Percentiles rank a stretch among this genome's conserved stretches.
phyloP scores from a whole-genome alignment of 2,113 vertebrate species.

The Sardina pilchardus region DNA sequence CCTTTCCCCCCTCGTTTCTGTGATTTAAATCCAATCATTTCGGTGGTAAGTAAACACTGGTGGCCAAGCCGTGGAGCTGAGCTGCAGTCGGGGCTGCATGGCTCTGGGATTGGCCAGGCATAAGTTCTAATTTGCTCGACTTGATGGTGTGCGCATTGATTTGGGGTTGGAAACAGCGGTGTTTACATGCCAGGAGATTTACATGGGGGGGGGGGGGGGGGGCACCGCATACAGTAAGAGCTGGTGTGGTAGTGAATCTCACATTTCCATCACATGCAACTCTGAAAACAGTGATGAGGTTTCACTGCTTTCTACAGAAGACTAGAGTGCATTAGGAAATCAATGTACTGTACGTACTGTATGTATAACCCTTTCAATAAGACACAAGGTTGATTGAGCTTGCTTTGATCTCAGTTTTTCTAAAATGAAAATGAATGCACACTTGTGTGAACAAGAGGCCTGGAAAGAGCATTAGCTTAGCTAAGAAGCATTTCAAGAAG shows the following conservation, averaged over 20 bases:
- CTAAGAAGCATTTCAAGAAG: background rate
- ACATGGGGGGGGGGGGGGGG: background rate
- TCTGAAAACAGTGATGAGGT: background rate
- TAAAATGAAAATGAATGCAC: background rate
- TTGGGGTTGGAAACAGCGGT: background rate
- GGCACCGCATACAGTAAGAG: background rate
- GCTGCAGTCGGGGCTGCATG: background rate
- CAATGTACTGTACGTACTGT: background rate
- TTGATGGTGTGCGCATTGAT: background rate
- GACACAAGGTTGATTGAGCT: background rate
- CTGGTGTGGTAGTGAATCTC: background rate
- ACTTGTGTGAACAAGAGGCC: conserved; percentile 22
- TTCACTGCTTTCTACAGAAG: background rate
- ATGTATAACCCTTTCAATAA: background rate
- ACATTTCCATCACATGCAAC: background rate
- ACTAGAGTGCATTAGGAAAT: background rate
- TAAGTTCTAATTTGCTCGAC: background rate
- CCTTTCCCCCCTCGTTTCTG: conserved; percentile 51
- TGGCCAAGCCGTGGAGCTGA: conserved; percentile 34
- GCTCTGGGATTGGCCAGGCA: background rate
- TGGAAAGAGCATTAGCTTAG: background rate
- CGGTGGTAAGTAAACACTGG: conserved; percentile 58
- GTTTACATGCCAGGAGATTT: background rate
- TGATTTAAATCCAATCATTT: conserved; percentile 71
- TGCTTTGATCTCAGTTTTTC: background rate